Evolutionary conservation across 2,888 invertebrate species (phyloP), one percentile per base, ranked within the genome.

Genomic region (Andrena minutula): DNA sequence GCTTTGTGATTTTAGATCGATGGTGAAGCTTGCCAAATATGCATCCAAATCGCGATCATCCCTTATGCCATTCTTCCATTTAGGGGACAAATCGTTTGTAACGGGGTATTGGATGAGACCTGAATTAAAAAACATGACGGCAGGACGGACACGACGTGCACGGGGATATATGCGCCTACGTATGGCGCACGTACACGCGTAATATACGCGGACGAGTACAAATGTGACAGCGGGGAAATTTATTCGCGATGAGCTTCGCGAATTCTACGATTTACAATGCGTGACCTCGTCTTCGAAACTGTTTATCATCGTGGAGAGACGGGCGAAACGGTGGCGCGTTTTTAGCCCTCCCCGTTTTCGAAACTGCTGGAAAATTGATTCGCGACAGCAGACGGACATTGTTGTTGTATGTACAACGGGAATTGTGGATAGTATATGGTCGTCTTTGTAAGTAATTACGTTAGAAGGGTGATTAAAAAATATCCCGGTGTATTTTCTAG

Each of bases 211-310:
- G 65, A 70, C 79, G 68, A 35, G 68, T 68, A 70, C 74, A 74
- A 81, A 79, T 79, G 81, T 70, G 79, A 79, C 81, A 79, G 74
- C 69, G 26, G 41, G 65, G 28, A 61, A 82, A 82, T 82, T 82
- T 80, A 82, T 80, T 74, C 82, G 56, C 69, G 74, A 70, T 53
- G 65, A 66, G 76, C 10, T 28, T 53, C 66, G 35, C 63, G 76
- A 72, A 82, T 75, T 71, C 47, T 35, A 30, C 79, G 74, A 79
- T 81, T 79, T 79, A 80, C 80, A 80, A 80, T 71, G 79, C 69
- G 35, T 30, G 26, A 26, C 49, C 74, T 61, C 81, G 79, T 79
- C 78, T 80, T 78, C 49, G 35, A 12, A 63, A 58, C 60, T 58
- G 69, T 79, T 79, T 65, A 74, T 79, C 81, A 70, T 70, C 47